Conservation (phyloP, 1,140 invertebrate species). For the Lethrus apterus region DNA sequence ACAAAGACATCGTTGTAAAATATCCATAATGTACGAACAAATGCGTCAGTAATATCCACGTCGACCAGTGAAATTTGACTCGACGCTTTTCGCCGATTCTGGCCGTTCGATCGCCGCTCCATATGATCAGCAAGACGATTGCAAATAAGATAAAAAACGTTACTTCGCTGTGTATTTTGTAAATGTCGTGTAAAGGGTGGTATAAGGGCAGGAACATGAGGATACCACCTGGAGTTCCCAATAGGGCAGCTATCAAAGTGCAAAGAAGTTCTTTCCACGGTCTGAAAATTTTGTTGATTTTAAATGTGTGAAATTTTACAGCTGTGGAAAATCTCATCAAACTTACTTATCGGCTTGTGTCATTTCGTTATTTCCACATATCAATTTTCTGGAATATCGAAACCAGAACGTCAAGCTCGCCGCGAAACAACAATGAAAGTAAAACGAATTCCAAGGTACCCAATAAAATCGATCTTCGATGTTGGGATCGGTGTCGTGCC, state of each 20-base stretch:
- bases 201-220: conserved; percentile 64
- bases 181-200: conserved; percentile 65
- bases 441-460: conserved; percentile 73
- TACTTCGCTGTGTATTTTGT: conserved; percentile 62
- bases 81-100: conserved; percentile 14
- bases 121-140: conserved; percentile 51
- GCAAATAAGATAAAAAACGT: conserved; percentile 57
- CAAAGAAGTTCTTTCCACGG: conserved; percentile 49
- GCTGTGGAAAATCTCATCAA: too few relatives aligned
- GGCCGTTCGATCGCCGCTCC: conserved; percentile 46
- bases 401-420: conserved; percentile 65
- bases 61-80: conserved; percentile 39
- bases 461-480: conserved; percentile 71
- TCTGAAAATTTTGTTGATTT: conserved; percentile 13
- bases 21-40: conserved; percentile 46
- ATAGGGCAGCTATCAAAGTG: conserved; percentile 48
- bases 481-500: conserved; percentile 81
- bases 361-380: conserved; percentile 46
- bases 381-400: conserved; percentile 47
- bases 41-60: conserved; percentile 44
- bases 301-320: conserved; percentile 11
- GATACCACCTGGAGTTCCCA: conserved; percentile 64
- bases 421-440: conserved; percentile 71
- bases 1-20: conserved; percentile 48
- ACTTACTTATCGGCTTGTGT: conserved; percentile 46